Base-by-base conservation (phyloP, 2,888 invertebrate species). In the Xestoiulus laeticollis region DNA sequence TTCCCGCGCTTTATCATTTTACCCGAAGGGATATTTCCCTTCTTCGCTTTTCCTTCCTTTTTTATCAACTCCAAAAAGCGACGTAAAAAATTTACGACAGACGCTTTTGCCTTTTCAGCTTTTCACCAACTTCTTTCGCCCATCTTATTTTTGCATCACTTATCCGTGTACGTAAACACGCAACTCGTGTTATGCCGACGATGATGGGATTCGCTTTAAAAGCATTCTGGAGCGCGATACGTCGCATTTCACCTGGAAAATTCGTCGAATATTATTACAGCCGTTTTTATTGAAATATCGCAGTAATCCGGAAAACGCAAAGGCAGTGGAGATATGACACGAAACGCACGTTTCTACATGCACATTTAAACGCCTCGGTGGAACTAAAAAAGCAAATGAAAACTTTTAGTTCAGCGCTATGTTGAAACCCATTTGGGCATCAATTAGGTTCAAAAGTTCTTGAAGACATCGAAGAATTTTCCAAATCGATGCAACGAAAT, bases 221-320 rank as follows among this genome's bases (percentile, higher is more conserved):
- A 78, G 14, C 30, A 30, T 53, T 48, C 59, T n/a, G n/a, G 59
- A 68, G 68, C 68, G 68, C 22, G 22, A 30, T 30, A 30, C 78
- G 78, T 30, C 30, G 78, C 78, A 78, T 78, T 78, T 78, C 78
- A 78, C 78, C 78, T 78, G 78, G 78, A 78, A 78, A 78, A 78
- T 78, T 26, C 78, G 78, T 14, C 78, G 78, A 78, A 78, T 78
- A 78, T 78, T 14, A 78, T 78, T 78, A 78, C 78, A 78, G 78
- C 78, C 26, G 78, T 30, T 30, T 14, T 22, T 26, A 78, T 78
- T 78, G 78, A 78, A 78, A 78, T 78, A 30, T 78, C 78, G 78
- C 78, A 78, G 78, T 78, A 78, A 78, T 78, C 78, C 78, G 78
- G 78, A 78, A 78, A 78, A 78, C 10, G 30, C 12, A 78, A 78